These are phyloP conservation scores for Hylia prasina DNA, from an alignment of 2,113 vertebrate genomes.

Conservation along the genomic window DNA sequence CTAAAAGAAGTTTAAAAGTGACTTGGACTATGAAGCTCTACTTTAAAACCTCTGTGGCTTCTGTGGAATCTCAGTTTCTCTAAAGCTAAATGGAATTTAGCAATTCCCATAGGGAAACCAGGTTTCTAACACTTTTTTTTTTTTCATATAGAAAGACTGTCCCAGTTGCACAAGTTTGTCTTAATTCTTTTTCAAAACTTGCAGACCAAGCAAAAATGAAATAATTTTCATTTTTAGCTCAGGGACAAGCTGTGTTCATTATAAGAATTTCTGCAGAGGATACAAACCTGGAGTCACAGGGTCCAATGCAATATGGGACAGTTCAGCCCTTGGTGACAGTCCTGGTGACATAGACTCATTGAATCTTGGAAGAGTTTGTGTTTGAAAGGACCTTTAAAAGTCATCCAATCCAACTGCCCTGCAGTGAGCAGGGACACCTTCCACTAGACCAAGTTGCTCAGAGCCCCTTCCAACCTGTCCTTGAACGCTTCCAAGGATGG, in stretches of 20 bases:
- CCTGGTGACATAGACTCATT: not conserved
- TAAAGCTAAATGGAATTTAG: not conserved
- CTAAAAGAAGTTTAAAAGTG: not conserved
- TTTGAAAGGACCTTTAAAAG: not conserved
- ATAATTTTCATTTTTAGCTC: not conserved
- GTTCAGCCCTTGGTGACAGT: not conserved
- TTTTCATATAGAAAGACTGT: not conserved
- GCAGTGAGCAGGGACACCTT: not conserved
- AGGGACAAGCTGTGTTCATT: not conserved
- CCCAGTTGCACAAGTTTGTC: not conserved
- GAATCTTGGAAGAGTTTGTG: not conserved
- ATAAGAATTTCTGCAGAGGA: not conserved
- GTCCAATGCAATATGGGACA: not conserved
- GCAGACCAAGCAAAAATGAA: not conserved
- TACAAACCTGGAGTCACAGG: not conserved
- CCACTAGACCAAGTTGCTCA: not conserved
- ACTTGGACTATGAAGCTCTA: not conserved
- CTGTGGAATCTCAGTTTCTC: not conserved
- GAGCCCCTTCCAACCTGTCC: not conserved
- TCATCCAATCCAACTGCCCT: not conserved
- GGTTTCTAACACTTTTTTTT: not conserved
- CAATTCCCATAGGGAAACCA: not conserved
- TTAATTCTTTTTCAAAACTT: not conserved
- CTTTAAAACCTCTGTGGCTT: not conserved
- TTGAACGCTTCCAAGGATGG: not conserved